Conservation (phyloP, 2,113 vertebrate species). For the Guaruba guarouba region DNA sequence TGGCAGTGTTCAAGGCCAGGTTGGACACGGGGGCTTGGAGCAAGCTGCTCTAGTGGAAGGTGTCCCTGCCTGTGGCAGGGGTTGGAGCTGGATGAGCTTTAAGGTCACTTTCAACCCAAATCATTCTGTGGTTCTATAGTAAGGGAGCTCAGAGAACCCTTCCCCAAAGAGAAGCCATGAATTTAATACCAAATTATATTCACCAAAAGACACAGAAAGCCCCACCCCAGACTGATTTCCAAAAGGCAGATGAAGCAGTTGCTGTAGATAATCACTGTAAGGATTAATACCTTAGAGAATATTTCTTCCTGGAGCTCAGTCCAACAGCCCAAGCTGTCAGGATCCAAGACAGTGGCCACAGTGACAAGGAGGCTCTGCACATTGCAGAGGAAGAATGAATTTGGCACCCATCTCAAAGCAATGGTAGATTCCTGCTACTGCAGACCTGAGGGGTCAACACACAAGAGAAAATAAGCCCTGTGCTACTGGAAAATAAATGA, state of each 20-base stretch:
- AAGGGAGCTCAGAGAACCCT: neutral
- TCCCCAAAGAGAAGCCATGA: neutral
- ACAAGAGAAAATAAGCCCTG: neutral
- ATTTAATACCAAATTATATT: neutral
- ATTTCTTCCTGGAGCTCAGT: slow-evolving; percentile 8
- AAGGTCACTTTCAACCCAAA: neutral
- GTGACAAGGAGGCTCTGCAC: neutral
- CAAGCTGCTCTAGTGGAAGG: neutral
- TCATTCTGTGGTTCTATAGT: neutral
- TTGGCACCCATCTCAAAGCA: neutral
- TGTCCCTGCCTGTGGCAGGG: neutral
- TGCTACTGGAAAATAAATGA: neutral
- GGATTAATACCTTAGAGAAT: slow-evolving; percentile 15
- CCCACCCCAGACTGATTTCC: neutral
- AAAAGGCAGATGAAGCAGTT: neutral
- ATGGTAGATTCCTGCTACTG: neutral
- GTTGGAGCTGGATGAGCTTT: neutral
- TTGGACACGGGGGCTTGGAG: neutral
- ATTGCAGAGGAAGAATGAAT: neutral
- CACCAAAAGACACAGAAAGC: neutral
- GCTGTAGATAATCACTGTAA: neutral
- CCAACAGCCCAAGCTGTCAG: neutral
- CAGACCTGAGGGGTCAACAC: neutral
- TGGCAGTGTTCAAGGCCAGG: neutral
- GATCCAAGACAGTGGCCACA: neutral